phyloP scores from a whole-genome alignment of 2,888 invertebrate genomes.

The Baccha elongata region DNA sequence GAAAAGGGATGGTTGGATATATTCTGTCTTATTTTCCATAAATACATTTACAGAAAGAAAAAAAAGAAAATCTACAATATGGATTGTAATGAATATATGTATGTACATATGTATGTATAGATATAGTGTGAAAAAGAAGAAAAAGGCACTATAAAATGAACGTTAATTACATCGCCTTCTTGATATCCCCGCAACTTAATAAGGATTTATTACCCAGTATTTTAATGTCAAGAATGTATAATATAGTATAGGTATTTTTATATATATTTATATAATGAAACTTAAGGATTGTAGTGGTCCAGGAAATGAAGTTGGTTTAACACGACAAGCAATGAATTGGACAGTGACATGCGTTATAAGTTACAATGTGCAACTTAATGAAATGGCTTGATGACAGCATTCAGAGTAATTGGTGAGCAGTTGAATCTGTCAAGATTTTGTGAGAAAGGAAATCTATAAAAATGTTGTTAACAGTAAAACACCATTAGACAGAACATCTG shows the following conservation, averaged over 20 bases:
- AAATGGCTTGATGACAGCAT: conserved; percentile 18
- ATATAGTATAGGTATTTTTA: not conserved
- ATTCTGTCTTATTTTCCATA: conserved; percentile 31
- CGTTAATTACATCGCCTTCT: conserved; percentile 59
- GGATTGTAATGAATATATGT: not conserved
- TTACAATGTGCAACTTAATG: not conserved
- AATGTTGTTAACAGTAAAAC: not conserved
- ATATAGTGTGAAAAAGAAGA: conserved; percentile 36
- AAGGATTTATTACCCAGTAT: conserved; percentile 62
- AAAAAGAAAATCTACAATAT: not conserved
- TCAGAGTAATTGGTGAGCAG: conserved; percentile 14
- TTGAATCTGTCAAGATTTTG: conserved; percentile 19
- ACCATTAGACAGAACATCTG: not conserved
- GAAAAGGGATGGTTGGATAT: conserved; percentile 9
- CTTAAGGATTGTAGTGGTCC: not conserved
- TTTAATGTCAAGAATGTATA: conserved; percentile 42
- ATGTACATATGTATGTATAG: not conserved
- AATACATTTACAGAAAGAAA: conserved; percentile 5
- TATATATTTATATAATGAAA: too few species aligned
- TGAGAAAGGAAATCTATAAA: not conserved
- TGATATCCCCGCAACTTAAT: conserved; percentile 35
- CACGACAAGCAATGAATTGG: conserved; percentile 51
- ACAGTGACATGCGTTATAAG: conserved; percentile 1
- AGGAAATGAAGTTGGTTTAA: conserved; percentile 24
- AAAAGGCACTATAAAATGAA: conserved; percentile 27